Evolutionary conservation across 2,888 invertebrate species (phyloP).

Genomic region (Anthoptus insignis): DNA sequence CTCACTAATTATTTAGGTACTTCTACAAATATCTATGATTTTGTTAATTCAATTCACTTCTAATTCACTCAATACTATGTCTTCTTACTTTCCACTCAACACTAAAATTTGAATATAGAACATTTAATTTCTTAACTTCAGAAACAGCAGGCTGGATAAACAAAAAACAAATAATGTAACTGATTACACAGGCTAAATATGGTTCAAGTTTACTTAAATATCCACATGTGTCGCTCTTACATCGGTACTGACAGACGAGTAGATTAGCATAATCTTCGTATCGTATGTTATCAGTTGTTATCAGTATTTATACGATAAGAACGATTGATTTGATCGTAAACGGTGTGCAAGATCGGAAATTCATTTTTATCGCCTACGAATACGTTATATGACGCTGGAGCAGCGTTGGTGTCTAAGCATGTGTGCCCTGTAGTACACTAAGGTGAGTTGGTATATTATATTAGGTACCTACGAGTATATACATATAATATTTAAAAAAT

Average conservation of each 20-base stretch:
- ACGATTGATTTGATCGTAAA: slow-evolving; percentile 30
- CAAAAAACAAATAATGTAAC: background rate
- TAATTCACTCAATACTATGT: background rate
- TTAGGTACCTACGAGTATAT: no score
- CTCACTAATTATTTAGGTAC: background rate
- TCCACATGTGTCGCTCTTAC: background rate
- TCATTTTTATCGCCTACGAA: no score
- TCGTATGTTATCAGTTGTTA: background rate
- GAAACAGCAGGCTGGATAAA: background rate
- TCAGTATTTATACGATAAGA: slow-evolving; percentile 21
- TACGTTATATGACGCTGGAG: no score
- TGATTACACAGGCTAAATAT: background rate
- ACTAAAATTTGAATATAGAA: background rate
- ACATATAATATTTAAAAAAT: no score
- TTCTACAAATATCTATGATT: background rate
- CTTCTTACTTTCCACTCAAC: no score
- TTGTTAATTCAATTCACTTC: no score
- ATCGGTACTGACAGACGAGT: background rate
- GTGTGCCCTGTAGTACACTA: no score
- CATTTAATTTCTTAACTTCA: background rate
- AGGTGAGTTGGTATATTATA: no score
- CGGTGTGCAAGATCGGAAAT: no score
- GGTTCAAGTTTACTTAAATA: background rate
- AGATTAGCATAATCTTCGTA: slow-evolving; percentile 24
- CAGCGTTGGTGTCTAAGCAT: no score